Base-by-base conservation (phyloP, 2,113 vertebrate species). In the Drymodes brunneopygia region DNA sequence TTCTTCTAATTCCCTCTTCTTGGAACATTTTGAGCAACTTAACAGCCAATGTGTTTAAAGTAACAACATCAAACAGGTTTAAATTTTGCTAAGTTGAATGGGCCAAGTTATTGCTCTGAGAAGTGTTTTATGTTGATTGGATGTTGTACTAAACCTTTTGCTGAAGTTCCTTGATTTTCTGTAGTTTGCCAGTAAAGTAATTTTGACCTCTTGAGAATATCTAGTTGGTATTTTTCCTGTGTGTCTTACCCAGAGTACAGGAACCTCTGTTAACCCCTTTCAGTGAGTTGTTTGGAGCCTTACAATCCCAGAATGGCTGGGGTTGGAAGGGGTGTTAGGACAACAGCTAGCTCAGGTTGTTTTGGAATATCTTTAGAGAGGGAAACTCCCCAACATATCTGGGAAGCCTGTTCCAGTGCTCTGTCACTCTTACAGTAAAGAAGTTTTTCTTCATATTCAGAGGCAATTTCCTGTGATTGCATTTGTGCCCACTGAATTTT, bases 181-280 rank as follows among this genome's bases (percentile, higher is more conserved):
- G 20, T 50, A 15, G 7, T 50, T 75, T 66, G 11, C 24, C 25
- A 42, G 14, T 40, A 24, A 56, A 56, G 10, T 35, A 35, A 29
- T 75, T 50, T 58, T 42, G 31, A 18, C 7, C 25, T 66, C 17
- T 42, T 29, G 14, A 50, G 29, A 31, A 7, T 25, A 27, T 18
- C 4, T 42, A 18, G 11, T 51, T 1, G 0, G 3, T 50, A 27
- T 58, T 86, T 75, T 9, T 67, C 44, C 7, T 0, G 1, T 31
- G 21, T 24, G 18, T 23, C 9, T 66, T 58, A 58, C 2, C 11
- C 14, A 50, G 51, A 50, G 16, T 25, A 25, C 21, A 67, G 44
- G 24, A 74, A 15, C 11, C 17, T 58, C 27, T 31, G 44, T 66
- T 21, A 57, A 7, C 7, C 6, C 16, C 7, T 48, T 66, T 50